phyloP scores from a whole-genome alignment of 23 tunicate genomes.

The Ascidia mentula region DNA sequence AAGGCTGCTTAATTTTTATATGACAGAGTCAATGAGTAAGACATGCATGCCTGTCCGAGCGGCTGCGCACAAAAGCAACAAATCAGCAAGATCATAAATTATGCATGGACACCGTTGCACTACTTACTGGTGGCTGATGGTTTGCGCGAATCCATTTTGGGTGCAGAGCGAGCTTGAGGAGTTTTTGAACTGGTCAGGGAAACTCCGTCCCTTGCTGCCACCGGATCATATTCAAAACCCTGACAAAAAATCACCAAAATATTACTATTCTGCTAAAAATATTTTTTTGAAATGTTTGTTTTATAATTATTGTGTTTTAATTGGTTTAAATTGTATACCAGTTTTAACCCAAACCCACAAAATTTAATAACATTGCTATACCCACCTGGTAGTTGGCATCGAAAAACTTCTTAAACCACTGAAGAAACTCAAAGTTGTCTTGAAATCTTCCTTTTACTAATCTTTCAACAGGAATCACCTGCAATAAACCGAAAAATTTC shows the following conservation, averaged over 20 bases:
- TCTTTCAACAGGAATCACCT: constrained; percentile 91
- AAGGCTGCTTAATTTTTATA: no score
- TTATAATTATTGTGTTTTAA: no score
- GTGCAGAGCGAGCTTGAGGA: constrained; percentile 28
- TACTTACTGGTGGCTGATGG: background rate
- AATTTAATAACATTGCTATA: no score
- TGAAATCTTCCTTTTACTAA: constrained; percentile 94
- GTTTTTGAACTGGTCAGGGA: background rate
- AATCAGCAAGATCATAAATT: background rate
- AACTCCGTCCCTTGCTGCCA: constrained; percentile 33
- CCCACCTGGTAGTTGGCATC: constrained; percentile 96
- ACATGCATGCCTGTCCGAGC: no score
- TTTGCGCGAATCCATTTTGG: background rate
- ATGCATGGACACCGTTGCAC: background rate
- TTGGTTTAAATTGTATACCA: no score
- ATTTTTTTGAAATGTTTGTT: no score
- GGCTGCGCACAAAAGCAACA: no score
- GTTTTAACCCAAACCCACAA: no score
- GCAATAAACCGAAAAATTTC: background rate
- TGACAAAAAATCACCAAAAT: background rate
- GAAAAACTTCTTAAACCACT: constrained; percentile 98
- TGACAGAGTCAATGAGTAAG: no score
- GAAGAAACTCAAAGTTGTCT: constrained; percentile 98
- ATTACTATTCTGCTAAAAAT: no score
- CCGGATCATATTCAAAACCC: constrained; percentile 44